Percentiles rank a stretch among this genome's conserved stretches.
phyloP scores from a whole-genome alignment of 1,140 invertebrate genomes.

The Ceratina japonica region DNA sequence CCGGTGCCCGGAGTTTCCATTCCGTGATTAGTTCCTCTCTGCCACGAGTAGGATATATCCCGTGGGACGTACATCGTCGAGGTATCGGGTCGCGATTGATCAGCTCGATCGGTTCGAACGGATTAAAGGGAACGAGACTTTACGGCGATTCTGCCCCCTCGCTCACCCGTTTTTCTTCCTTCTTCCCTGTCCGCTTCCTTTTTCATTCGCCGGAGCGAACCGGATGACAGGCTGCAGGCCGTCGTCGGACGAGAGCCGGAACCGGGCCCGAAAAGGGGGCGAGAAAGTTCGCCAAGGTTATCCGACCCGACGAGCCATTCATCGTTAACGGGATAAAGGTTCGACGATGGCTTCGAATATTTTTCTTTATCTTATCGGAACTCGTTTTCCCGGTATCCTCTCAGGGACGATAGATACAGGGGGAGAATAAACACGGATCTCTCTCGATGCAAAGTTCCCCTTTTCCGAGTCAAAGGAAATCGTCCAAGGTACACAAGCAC shows the following conservation, averaged over 20 bases:
- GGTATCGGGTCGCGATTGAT: slow-evolving; percentile 28
- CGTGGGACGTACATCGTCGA: slow-evolving; percentile 7
- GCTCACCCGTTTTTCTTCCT: slow-evolving; percentile 30
- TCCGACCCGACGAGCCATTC: not conserved
- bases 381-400: not conserved
- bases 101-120: slow-evolving; percentile 43
- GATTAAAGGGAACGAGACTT: slow-evolving; percentile 68
- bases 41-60: slow-evolving; percentile 3
- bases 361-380: slow-evolving; percentile 23
- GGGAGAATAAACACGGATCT: too few species aligned
- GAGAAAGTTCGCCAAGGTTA: slow-evolving; percentile 5
- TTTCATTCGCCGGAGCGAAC: not conserved
- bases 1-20: not conserved
- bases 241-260: slow-evolving; percentile 2
- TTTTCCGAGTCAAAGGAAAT: not conserved
- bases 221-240: not conserved
- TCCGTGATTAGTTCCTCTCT: slow-evolving; percentile 37
- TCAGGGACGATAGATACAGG: not conserved
- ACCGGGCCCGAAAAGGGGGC: not conserved
- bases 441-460: not conserved
- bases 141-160: slow-evolving; percentile 45
- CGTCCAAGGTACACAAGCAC: not conserved
- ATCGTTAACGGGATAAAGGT: slow-evolving; percentile 15
- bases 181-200: not conserved
- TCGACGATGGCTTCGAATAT: slow-evolving; percentile 6